Base-by-base conservation (phyloP, 2,888 invertebrate species). In the Tolmerus cingulatus region DNA sequence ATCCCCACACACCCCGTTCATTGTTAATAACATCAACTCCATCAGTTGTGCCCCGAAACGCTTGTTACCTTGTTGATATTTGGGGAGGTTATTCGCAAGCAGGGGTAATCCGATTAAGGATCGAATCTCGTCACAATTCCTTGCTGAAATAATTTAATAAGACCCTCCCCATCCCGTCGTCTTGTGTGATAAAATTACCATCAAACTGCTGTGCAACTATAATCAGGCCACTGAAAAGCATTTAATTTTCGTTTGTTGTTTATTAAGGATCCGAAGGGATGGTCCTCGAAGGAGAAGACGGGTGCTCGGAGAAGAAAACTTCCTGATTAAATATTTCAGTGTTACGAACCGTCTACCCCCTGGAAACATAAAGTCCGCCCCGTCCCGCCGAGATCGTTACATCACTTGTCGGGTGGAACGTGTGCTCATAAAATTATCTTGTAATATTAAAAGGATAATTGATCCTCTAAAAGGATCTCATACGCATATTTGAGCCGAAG, bases 361-460 rank as follows among this genome's bases (percentile, higher is more conserved):
- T 14, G 43, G 40, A 40, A 82, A 82, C 46, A 51, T 82, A 82
- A 46, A 57, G 51, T 76, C 57, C 5, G 12, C 34, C 37, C n/a
- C 37, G 16, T 34, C 19, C 37, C 82, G 37, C 19, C 66, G 14
- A 55, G 37, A 40, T 66, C 82, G 57, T 57, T 57, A 82, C 82
- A 82, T 57, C 37, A 82, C 82, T 82, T 82, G 57, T 57, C 55
- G 57, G 82, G 37, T 0, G 16, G 55, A 82, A 82, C 82, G 82
- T 82, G 82, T 82, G 66, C 66, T n/a, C 82, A 82, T 82, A 82
- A 66, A 82, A 82, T 82, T 82, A 82, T 82, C 82, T 82, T 82
- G 81, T 81, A 81, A 82, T 82, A 82, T 82, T 82, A 82, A 82
- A 82, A 66, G 57, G 82, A 82, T 55, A 66, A 82, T 82, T 82